Conservation (phyloP, 2,797 vertebrate genomes). For the Poeciliopsis turneri region DNA sequence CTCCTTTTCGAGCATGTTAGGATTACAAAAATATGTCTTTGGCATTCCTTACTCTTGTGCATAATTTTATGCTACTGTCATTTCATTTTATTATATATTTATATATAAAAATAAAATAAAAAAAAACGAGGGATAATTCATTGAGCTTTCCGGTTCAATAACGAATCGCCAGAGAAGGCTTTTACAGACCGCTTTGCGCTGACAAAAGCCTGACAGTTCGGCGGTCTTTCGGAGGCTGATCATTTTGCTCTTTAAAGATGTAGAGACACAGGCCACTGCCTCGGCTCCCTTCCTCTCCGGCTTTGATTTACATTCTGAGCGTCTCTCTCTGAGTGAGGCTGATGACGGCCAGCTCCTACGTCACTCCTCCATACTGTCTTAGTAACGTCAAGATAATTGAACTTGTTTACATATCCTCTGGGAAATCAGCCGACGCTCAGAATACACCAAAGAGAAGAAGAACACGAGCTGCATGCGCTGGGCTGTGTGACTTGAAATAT, state of each 20-base stretch:
- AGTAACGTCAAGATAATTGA: slow-evolving; percentile 77
- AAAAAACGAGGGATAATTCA: neutral
- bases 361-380: slow-evolving; percentile 68
- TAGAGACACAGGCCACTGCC: slow-evolving; percentile 30
- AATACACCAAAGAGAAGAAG: slow-evolving; percentile 63
- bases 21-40: too few relatives aligned
- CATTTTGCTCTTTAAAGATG: slow-evolving; percentile 33
- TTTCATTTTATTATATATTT: too few relatives aligned
- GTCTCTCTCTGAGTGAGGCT: slow-evolving; percentile 32
- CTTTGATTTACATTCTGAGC: slow-evolving; percentile 42
- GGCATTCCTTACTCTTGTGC: too few relatives aligned
- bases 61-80: too few relatives aligned
- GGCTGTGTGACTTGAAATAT: slow-evolving; percentile 35
- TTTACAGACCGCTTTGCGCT: neutral
- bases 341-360: slow-evolving; percentile 51
- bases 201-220: slow-evolving; percentile 1
- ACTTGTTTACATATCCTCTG: slow-evolving; percentile 79
- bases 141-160: neutral
- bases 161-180: neutral
- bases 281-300: slow-evolving; percentile 27
- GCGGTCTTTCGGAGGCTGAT: neutral
- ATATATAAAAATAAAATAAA: too few relatives aligned
- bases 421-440: slow-evolving; percentile 76
- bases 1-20: too few relatives aligned
- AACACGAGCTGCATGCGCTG: slow-evolving; percentile 50